Evolutionary conservation across 1,140 invertebrate genomes (phyloP).

Genomic region (Nebria ingens): DNA sequence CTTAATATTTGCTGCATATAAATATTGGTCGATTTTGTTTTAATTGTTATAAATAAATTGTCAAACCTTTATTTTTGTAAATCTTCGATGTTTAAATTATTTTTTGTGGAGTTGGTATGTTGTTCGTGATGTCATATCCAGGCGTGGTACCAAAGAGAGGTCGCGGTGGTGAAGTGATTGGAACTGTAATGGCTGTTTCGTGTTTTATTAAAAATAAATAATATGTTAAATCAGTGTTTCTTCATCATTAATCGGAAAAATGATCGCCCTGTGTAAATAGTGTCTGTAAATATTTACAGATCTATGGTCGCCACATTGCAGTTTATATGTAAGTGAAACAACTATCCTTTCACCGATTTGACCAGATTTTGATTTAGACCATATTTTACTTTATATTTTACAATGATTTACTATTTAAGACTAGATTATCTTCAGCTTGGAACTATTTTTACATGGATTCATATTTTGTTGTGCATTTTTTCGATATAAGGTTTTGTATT

Average conservation of each 20-base stretch:
- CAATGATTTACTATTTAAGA: too few species aligned
- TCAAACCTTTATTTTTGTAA: too few species aligned
- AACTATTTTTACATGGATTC: too few species aligned
- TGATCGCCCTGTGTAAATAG: not conserved
- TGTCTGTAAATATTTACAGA: not conserved
- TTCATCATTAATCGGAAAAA: not conserved
- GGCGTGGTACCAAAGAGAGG: conserved; percentile 17
- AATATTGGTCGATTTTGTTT: too few species aligned
- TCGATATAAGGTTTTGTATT: not conserved
- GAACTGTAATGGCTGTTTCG: not conserved
- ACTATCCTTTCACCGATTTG: conserved; percentile 5
- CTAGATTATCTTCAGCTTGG: too few species aligned
- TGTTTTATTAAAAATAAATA: conserved; percentile 8
- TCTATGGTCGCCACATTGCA: conserved; percentile 2
- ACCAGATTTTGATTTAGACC: not conserved
- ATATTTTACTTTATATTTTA: not conserved
- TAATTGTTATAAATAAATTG: too few species aligned
- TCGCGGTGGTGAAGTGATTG: conserved; percentile 14
- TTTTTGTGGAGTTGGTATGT: not conserved
- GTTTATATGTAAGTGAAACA: not conserved
- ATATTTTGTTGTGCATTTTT: not conserved
- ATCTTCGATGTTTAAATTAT: too few species aligned
- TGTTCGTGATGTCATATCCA: conserved; percentile 21
- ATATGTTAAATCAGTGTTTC: conserved; percentile 1
- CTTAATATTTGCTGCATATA: too few species aligned